Conservation (phyloP, 2,888 invertebrate species). For the Chymomyza fuscimana region DNA sequence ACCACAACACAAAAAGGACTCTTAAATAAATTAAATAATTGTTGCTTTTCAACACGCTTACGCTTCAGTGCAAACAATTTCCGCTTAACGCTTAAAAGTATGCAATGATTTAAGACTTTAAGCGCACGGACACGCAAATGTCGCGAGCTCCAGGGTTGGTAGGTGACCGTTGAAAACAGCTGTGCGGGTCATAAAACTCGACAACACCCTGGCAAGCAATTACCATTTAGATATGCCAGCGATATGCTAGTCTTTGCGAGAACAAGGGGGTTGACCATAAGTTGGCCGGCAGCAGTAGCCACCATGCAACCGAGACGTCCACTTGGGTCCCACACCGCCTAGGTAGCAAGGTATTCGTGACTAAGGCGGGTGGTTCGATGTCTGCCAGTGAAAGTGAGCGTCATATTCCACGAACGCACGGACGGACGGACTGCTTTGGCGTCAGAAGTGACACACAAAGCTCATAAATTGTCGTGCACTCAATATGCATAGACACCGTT, state of each 20-base stretch:
- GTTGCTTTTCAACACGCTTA: conserved; percentile 26
- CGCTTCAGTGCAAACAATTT: conserved; percentile 18
- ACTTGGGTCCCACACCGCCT: conserved; percentile 28
- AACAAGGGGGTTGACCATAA: background rate
- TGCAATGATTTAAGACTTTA: conserved; percentile 51
- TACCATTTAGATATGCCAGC: conserved; percentile 60
- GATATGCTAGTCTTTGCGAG: conserved; percentile 2
- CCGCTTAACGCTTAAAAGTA: conserved; percentile 36
- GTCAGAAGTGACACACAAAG: conserved; percentile 72
- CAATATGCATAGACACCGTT: conserved; percentile 50
- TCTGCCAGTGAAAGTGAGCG: conserved; percentile 60
- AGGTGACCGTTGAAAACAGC: conserved; percentile 38
- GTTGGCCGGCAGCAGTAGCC: conserved; percentile 2
- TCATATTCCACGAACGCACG: conserved; percentile 4
- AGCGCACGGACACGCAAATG: conserved; percentile 13
- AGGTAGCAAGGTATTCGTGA: conserved; percentile 16
- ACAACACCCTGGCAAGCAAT: conserved; percentile 65
- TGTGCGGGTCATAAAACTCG: conserved; percentile 65
- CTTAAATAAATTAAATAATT: conserved; percentile 45
- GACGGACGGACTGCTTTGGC: background rate
- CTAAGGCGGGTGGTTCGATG: conserved; percentile 22
- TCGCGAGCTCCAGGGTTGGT: background rate
- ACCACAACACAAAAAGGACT: background rate
- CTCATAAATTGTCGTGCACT: conserved; percentile 68
- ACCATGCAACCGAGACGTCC: conserved; percentile 60